Base-by-base conservation (phyloP, 2,888 invertebrate genomes). In the Xestia sexstrigata region DNA sequence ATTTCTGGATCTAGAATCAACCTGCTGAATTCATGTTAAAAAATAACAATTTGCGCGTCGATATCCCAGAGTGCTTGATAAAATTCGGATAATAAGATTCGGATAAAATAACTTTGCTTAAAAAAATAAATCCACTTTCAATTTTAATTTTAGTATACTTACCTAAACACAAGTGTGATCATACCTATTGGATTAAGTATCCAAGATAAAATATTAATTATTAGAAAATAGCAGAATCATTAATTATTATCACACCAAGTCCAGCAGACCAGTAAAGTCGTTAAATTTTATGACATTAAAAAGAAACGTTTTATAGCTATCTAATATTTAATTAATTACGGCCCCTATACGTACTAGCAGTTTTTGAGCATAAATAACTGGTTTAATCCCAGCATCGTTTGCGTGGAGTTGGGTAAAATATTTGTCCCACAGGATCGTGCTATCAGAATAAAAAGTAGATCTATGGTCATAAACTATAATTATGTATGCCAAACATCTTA, bases 241-340 rank as follows among this genome's bases (percentile, higher is more conserved):
- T 79, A 30, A 65, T 74, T 17, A 66, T 62, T 65, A 42, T 71
- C 62, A 63, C 47, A 58, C 58, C 23, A 35, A 26, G 23, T 63
- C 35, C n/a, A 58, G 39, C 42, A 71, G 35, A 42, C 68, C 42
- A 42, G 74, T 65, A 47, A 2, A 55, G 47, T 74, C 81, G 42
- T 78, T 17, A 81, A 81, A 81, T 81, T 55, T 65, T 23, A 81
- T 65, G n/a, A 42, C 23, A 60, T 62, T 17, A 35, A n/a, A 49
- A 55, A 75, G 35, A 8, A 62, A 65, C 1, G 15, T 42, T 78
- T 42, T 75, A 75, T 75, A 30, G 30, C 75, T 65, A 78, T 20
- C n/a, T 80, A 15, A 5, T 52, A n/a, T 65, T 26, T 20, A 49
- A 70, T 49, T 49, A 39, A 55, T 74, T 74, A n/a, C 74, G n/a